These are phyloP conservation scores for Paragorgia papillata DNA, from an alignment of 92 coral and sea anemone genomes.

Conservation along the genomic window DNA sequence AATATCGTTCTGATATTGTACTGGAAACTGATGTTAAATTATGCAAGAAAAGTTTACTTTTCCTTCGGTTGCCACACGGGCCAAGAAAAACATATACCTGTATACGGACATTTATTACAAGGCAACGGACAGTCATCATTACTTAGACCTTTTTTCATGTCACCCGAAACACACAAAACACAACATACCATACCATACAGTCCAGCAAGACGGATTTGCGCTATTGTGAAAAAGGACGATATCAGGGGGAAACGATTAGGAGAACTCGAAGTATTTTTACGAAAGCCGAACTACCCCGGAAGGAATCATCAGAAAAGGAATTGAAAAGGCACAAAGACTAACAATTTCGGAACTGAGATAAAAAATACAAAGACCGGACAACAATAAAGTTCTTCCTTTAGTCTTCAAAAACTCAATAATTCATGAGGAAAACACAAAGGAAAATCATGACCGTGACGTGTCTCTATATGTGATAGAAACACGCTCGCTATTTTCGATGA, in stretches of 20 bases:
- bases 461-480: too few relatives aligned
- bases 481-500: too few relatives aligned
- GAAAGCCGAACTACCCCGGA: background rate
- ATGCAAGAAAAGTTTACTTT: too few relatives aligned
- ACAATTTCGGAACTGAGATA: background rate
- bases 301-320: constrained; percentile 5
- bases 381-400: background rate
- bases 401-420: too few relatives aligned
- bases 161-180: constrained; percentile 12
- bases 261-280: background rate
- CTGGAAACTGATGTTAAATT: too few relatives aligned
- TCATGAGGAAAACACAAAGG: too few relatives aligned
- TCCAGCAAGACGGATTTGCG: background rate
- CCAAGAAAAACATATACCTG: too few relatives aligned
- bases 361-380: background rate
- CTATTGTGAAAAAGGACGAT: background rate
- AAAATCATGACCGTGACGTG: too few relatives aligned
- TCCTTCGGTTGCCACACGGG: too few relatives aligned
- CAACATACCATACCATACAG: background rate
- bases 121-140: background rate
- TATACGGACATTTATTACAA: background rate
- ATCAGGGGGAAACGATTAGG: background rate
- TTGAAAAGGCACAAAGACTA: background rate
- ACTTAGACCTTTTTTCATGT: background rate
- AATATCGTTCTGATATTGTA: too few relatives aligned